These are phyloP conservation scores for Epiblema foenella DNA, from an alignment of 2,888 invertebrate genomes.

Conservation along the genomic window DNA sequence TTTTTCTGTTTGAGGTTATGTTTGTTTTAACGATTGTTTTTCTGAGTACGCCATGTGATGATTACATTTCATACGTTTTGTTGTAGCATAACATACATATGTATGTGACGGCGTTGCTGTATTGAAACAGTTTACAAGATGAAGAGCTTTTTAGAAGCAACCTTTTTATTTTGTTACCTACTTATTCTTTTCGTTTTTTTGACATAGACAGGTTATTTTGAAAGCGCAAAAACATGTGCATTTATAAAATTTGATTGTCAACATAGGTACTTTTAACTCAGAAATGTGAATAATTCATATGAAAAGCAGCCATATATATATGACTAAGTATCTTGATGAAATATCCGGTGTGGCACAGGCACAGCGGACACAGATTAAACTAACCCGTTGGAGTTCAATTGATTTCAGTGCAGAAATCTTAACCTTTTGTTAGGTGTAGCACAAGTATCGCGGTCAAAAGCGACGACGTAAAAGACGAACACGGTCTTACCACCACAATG, in stretches of 20 bases:
- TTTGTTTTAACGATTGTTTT: conserved; percentile 6
- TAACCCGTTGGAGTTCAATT: neutral
- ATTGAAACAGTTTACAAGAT: neutral
- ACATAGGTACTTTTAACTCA: neutral
- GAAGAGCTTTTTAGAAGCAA: neutral
- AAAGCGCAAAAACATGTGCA: neutral
- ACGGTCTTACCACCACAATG: too few species aligned
- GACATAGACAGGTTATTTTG: neutral
- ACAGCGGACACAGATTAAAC: neutral
- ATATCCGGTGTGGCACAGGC: too few species aligned
- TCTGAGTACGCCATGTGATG: neutral
- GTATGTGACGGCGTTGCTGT: neutral
- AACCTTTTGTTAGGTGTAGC: neutral
- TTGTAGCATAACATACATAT: neutral
- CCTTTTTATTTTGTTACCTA: neutral
- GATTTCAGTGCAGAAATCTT: neutral
- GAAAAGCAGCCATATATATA: neutral
- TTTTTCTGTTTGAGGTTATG: conserved; percentile 24
- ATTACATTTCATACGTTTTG: neutral
- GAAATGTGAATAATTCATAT: neutral
- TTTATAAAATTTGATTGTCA: neutral
- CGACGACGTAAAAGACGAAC: too few species aligned
- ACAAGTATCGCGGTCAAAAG: neutral
- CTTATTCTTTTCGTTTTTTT: neutral
- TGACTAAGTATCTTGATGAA: neutral